Percentiles rank a stretch among this genome's conserved stretches.
Evolutionary conservation across 2,113 vertebrate genomes (phyloP).

Genomic region (Oreochromis spilurus): DNA sequence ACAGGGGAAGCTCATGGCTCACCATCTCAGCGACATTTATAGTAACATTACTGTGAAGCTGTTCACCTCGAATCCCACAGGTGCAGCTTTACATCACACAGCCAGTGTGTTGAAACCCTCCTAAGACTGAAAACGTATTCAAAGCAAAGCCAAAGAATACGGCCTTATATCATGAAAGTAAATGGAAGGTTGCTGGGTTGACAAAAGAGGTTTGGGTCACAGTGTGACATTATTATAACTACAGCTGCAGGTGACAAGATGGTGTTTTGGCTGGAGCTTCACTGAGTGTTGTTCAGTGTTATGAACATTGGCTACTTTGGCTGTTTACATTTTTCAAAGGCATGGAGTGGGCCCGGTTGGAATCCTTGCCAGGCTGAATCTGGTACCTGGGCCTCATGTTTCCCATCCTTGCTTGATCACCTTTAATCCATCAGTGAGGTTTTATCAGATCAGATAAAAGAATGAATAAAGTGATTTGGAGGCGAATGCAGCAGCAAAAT

Average conservation of each 20-base stretch:
- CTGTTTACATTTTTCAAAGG: background rate
- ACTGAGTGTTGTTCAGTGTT: background rate
- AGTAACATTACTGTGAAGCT: background rate
- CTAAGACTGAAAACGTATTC: background rate
- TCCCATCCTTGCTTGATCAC: background rate
- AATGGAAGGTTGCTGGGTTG: background rate
- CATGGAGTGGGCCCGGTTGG: background rate
- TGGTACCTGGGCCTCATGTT: background rate
- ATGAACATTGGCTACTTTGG: background rate
- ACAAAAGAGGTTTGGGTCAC: background rate
- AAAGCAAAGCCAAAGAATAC: background rate
- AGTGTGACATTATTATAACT: background rate
- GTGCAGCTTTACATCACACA: background rate
- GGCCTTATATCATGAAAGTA: background rate
- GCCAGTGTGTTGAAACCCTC: background rate
- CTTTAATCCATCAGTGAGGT: background rate
- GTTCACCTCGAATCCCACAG: background rate
- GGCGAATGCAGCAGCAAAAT: background rate
- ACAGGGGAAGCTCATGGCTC: background rate
- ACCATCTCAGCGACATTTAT: background rate
- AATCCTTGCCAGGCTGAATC: background rate
- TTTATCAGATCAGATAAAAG: background rate
- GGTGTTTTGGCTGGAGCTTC: background rate
- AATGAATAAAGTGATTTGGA: background rate
- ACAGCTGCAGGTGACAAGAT: background rate